Conservation (phyloP, 2,797 vertebrate species). For the Myoxocephalus aenaeus region DNA sequence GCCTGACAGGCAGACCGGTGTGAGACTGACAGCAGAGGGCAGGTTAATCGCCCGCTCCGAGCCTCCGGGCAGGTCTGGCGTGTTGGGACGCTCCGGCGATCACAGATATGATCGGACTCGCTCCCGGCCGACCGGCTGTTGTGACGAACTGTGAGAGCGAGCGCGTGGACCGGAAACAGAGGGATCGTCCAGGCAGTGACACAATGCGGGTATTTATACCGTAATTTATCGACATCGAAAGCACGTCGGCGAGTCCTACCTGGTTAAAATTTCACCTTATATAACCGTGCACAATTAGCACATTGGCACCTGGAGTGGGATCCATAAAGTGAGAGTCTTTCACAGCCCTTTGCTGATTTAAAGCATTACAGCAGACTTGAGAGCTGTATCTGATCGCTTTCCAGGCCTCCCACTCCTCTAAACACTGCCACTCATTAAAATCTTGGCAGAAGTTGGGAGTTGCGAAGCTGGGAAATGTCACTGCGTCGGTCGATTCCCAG, state of each 20-base stretch:
- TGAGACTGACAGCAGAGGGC: constrained; percentile 38
- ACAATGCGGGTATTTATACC: constrained; percentile 15
- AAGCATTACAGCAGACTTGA: constrained; percentile 14
- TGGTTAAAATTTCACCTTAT: background rate
- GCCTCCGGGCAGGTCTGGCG: constrained; percentile 32
- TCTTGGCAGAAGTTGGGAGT: constrained; percentile 44
- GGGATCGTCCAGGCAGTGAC: background rate
- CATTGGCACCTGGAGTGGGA: background rate
- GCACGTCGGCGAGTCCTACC: background rate
- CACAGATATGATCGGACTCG: constrained; percentile 41
- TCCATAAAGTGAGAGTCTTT: background rate
- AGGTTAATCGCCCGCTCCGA: constrained; percentile 36
- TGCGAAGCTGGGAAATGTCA: constrained; percentile 46
- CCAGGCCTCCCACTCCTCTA: constrained; percentile 30
- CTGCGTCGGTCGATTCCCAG: constrained; percentile 43
- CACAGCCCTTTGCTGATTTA: constrained; percentile 18
- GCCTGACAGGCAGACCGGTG: constrained; percentile 46
- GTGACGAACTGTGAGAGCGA: constrained; percentile 5
- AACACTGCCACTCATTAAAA: constrained; percentile 41
- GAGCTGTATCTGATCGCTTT: constrained; percentile 37
- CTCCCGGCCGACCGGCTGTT: constrained; percentile 10
- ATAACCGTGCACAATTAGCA: background rate
- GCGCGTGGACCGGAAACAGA: constrained; percentile 8
- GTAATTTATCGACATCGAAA: constrained; percentile 1
- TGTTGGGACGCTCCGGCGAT: constrained; percentile 26